Conservation (phyloP, 2,888 invertebrate genomes). For the Tenodera sinensis region DNA sequence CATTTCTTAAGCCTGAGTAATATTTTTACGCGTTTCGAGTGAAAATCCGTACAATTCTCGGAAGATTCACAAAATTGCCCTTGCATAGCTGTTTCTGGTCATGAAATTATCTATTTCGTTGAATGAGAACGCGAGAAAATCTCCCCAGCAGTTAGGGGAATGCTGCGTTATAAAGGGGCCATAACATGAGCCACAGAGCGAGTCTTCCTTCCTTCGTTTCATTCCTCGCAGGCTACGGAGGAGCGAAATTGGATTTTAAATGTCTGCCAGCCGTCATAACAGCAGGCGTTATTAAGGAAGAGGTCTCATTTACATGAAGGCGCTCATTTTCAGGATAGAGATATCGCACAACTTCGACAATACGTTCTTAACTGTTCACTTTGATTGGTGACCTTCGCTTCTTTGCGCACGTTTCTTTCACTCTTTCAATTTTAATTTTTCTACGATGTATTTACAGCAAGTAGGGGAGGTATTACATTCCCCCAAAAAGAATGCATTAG, state of each 20-base stretch:
- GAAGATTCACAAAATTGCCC: not conserved
- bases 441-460: too few relatives aligned
- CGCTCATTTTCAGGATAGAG: too few relatives aligned
- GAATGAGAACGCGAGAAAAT: slow-evolving; percentile 13
- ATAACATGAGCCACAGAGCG: not conserved
- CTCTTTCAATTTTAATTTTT: too few relatives aligned
- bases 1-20: too few relatives aligned
- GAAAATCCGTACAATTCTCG: too few relatives aligned
- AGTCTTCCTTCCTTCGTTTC: not conserved
- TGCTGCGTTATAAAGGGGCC: not conserved
- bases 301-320: slow-evolving; percentile 3
- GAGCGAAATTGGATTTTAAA: slow-evolving; percentile 15
- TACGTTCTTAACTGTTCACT: too few relatives aligned
- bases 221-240: not conserved
- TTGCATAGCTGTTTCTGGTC: not conserved
- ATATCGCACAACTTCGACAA: too few relatives aligned
- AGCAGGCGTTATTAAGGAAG: slow-evolving; percentile 9
- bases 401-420: too few relatives aligned
- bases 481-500: too few relatives aligned
- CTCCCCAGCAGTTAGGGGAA: not conserved
- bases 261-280: slow-evolving; percentile 16
- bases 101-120: slow-evolving; percentile 9
- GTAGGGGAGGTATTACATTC: too few relatives aligned
- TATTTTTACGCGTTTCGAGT: too few relatives aligned
- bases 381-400: too few relatives aligned